These are phyloP conservation scores for Psophia crepitans DNA, from an alignment of 2,113 vertebrate species.

Conservation along the genomic window DNA sequence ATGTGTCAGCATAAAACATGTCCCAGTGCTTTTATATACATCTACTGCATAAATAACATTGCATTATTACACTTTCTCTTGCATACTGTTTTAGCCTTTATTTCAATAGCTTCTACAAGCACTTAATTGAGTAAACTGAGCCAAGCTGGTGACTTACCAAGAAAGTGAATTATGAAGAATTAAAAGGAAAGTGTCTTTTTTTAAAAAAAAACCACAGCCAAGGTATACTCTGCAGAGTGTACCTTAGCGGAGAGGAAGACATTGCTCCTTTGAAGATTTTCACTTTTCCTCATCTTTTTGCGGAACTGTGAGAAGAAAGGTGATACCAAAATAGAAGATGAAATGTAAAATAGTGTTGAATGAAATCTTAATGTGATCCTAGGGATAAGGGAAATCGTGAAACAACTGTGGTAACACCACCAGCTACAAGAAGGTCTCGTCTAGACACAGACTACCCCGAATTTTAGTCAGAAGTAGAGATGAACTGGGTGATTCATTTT, in stretches of 20 bases:
- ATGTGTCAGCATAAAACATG: background rate
- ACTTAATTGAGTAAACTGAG: background rate
- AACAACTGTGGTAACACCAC: background rate
- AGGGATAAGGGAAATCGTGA: background rate
- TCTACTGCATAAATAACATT: background rate
- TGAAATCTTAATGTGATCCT: background rate
- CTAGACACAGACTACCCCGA: background rate
- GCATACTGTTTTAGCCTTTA: background rate
- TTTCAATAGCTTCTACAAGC: background rate
- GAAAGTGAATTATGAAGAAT: background rate
- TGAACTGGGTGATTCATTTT: constrained; percentile 3
- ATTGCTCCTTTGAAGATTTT: background rate
- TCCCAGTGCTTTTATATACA: background rate
- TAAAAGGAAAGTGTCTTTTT: background rate
- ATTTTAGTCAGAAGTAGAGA: background rate
- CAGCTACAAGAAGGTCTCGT: background rate
- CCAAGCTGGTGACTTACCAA: background rate
- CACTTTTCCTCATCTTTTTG: background rate
- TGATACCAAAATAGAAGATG: background rate
- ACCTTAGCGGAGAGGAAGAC: too few relatives aligned
- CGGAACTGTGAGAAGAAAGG: background rate
- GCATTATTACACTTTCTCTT: background rate
- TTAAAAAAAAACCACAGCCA: background rate
- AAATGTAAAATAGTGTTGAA: background rate
- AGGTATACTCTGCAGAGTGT: background rate